Conservation (phyloP, 2,113 vertebrate genomes). For the Nibea albiflora region DNA sequence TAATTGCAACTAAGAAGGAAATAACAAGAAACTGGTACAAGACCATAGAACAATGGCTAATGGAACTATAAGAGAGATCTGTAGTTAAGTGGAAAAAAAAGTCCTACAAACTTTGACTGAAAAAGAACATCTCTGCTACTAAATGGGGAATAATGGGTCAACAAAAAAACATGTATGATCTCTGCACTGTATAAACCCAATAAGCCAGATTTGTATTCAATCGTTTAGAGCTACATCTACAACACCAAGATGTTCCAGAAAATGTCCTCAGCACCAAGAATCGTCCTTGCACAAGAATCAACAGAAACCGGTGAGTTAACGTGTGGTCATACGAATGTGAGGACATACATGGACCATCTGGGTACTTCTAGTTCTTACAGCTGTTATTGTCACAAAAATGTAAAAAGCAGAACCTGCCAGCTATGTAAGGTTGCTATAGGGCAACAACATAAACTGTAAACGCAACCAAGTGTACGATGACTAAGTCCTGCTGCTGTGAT, state of each 20-base stretch:
- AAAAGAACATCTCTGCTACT: too few relatives aligned
- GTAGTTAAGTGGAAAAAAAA: too few relatives aligned
- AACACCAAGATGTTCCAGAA: not conserved
- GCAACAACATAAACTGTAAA: conserved; percentile 3
- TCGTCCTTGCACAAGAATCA: not conserved
- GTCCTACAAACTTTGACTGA: too few relatives aligned
- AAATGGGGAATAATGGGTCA: too few relatives aligned
- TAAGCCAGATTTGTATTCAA: too few relatives aligned
- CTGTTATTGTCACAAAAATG: not conserved
- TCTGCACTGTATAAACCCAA: too few relatives aligned
- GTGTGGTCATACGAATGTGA: conserved; percentile 13
- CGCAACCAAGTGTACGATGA: not conserved
- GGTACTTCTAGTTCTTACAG: not conserved
- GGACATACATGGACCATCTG: conserved; percentile 10
- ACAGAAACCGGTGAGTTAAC: conserved; percentile 10
- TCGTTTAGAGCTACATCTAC: too few relatives aligned
- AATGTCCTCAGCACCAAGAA: not conserved
- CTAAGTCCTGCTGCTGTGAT: conserved; percentile 14
- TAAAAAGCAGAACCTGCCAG: conserved; percentile 13
- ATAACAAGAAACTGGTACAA: too few relatives aligned
- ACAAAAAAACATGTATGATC: too few relatives aligned
- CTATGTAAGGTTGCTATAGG: not conserved
- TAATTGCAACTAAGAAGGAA: too few relatives aligned
- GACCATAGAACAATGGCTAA: too few relatives aligned
- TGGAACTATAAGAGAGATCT: too few relatives aligned